phyloP scores from a whole-genome alignment of 2,888 invertebrate genomes.

The Lithophane leautieri region DNA sequence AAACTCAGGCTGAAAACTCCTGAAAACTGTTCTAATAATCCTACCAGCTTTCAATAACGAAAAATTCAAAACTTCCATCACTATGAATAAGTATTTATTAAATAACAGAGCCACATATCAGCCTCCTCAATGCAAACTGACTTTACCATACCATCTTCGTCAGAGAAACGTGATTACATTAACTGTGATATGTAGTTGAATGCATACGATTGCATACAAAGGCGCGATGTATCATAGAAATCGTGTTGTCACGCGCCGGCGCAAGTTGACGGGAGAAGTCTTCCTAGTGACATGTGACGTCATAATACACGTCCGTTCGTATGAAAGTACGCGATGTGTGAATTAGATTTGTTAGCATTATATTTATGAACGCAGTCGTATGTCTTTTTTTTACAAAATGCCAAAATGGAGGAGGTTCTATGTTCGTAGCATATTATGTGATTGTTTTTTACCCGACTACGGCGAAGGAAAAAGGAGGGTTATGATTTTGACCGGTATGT shows the following conservation, averaged over 20 bases:
- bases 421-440: too few species aligned
- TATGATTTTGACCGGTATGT: too few species aligned
- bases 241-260: constrained; percentile 62
- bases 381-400: too few species aligned
- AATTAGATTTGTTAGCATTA: constrained; percentile 54
- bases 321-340: constrained; percentile 56
- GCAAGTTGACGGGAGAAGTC: constrained; percentile 38
- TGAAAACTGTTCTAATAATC: background rate
- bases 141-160: constrained; percentile 21
- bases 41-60: background rate
- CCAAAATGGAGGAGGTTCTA: too few species aligned
- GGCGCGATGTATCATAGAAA: constrained; percentile 61
- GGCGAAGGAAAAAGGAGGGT: too few species aligned
- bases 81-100: constrained; percentile 11
- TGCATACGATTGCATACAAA: constrained; percentile 61
- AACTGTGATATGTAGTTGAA: constrained; percentile 57
- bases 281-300: constrained; percentile 57
- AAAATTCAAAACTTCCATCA: background rate
- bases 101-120: constrained; percentile 4
- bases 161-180: constrained; percentile 47
- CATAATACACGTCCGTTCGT: constrained; percentile 15
- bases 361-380: constrained; percentile 18
- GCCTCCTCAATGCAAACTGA: constrained; percentile 25
- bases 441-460: too few species aligned
- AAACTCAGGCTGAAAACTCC: background rate